These are phyloP conservation scores for Conistra vaccinii DNA, from an alignment of 2,888 invertebrate genomes.

Conservation along the genomic window DNA sequence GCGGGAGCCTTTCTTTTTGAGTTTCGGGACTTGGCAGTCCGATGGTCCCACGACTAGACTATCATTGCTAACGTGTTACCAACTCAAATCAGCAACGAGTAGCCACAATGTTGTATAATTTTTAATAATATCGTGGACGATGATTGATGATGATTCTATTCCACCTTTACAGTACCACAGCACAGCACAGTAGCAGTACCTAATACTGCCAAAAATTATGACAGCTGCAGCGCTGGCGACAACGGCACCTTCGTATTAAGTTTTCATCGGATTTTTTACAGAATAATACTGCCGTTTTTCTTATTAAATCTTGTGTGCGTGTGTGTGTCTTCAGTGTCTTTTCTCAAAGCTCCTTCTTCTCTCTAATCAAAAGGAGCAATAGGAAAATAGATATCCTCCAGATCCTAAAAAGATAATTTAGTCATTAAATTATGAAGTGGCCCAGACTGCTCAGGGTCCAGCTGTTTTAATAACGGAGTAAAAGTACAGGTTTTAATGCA, in stretches of 20 bases:
- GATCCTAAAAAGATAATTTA: neutral
- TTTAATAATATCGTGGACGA: neutral
- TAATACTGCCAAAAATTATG: neutral
- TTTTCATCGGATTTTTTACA: neutral
- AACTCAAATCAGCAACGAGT: neutral
- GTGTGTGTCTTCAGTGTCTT: neutral
- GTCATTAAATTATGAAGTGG: neutral
- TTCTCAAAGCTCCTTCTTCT: neutral
- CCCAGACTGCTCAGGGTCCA: neutral
- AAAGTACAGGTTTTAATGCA: neutral
- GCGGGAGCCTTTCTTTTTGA: too few relatives aligned
- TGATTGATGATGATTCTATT: too few relatives aligned
- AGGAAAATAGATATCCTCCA: neutral
- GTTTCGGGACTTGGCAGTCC: too few relatives aligned
- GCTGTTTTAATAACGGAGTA: neutral
- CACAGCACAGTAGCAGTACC: too few relatives aligned
- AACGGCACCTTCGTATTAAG: neutral
- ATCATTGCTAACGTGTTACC: neutral
- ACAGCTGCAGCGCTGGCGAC: neutral
- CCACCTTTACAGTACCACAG: too few relatives aligned
- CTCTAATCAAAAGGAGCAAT: neutral
- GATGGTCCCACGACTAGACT: too few relatives aligned
- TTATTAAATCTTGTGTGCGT: neutral
- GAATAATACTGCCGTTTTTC: neutral
- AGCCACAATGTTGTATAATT: neutral